Percentiles rank a stretch among this genome's conserved stretches.
phyloP scores from a whole-genome alignment of 2,888 invertebrate genomes.

The Chrysodeixis includens region DNA sequence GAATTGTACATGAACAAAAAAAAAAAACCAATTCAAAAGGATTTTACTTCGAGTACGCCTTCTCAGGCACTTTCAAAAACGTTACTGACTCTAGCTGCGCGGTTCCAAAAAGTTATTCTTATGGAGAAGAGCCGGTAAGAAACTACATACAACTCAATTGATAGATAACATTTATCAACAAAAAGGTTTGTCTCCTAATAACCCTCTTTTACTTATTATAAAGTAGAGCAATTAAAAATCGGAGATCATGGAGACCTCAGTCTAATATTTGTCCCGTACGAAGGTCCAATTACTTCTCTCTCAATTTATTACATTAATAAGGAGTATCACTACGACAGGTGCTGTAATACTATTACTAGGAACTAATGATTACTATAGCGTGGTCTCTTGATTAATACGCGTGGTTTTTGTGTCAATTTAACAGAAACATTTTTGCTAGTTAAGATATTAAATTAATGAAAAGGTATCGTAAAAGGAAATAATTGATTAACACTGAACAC shows the following conservation, averaged over 20 bases:
- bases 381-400: constrained; percentile 32
- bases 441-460: constrained; percentile 67
- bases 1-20: too few relatives aligned
- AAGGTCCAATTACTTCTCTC: constrained; percentile 1
- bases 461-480: constrained; percentile 54
- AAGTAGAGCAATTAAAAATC: background rate
- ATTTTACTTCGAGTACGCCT: too few relatives aligned
- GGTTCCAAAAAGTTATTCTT: too few relatives aligned
- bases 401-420: constrained; percentile 28
- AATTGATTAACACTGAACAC: constrained; percentile 62
- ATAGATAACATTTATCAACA: too few relatives aligned
- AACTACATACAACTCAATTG: too few relatives aligned
- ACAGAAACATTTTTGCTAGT: constrained; percentile 48
- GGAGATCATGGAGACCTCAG: background rate
- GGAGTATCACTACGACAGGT: constrained; percentile 35
- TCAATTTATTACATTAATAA: constrained; percentile 4
- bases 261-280: constrained; percentile 9
- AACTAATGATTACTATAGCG: constrained; percentile 30
- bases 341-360: constrained; percentile 26
- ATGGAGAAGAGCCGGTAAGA: too few relatives aligned
- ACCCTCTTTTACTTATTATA: too few relatives aligned
- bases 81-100: too few relatives aligned
- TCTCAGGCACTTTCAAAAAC: too few relatives aligned
- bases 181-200: too few relatives aligned
- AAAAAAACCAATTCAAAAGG: too few relatives aligned